A percentile compares a stretch with the other conserved stretches of the same genome.
These are phyloP conservation scores for Pygoscelis antarcticus DNA, from an alignment of 2,113 vertebrate species.

Conservation along the genomic window DNA sequence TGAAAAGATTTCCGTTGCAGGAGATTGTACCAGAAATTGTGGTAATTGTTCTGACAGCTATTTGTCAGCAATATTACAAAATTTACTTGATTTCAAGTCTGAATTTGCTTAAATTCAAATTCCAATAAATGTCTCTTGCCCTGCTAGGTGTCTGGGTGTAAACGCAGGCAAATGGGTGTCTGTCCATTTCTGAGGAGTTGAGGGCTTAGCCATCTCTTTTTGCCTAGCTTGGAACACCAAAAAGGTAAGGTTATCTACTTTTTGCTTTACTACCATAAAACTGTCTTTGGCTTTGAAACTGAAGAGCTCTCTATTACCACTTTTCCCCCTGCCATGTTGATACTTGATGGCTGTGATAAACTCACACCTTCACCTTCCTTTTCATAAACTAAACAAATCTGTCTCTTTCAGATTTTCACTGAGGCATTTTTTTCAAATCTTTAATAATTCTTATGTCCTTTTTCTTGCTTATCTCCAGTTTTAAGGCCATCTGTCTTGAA, in stretches of 20 bases:
- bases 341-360: background rate
- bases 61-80: background rate
- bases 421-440: background rate
- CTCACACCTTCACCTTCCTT: background rate
- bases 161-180: background rate
- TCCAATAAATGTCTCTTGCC: background rate
- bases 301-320: background rate
- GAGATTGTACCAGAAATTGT: background rate
- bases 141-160: background rate
- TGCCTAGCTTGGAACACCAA: background rate
- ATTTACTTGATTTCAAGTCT: background rate
- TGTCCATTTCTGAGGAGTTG: background rate
- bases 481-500: conserved; percentile 32
- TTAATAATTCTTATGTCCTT: background rate
- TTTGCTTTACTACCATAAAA: background rate
- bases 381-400: background rate
- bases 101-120: background rate
- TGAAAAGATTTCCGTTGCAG: background rate
- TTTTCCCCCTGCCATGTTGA: background rate
- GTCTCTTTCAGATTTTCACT: background rate
- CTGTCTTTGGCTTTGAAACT: background rate
- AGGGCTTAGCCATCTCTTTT: background rate
- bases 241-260: background rate
- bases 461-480: conserved; percentile 4
- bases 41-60: background rate